Base-by-base conservation (phyloP, 1,140 invertebrate species). In the Ephestia elutella region DNA sequence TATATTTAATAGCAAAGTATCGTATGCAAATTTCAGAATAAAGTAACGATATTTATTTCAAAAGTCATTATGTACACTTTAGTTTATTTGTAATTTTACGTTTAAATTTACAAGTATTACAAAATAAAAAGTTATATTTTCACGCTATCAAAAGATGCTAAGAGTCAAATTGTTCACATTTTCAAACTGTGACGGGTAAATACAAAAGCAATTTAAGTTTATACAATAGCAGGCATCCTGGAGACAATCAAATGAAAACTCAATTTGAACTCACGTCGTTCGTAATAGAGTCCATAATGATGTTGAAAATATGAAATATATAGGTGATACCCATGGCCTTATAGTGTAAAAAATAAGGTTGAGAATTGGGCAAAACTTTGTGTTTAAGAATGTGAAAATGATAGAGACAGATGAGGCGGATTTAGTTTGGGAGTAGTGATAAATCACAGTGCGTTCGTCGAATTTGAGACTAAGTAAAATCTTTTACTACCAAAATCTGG, bases 311-410 rank as follows among this genome's bases (percentile, higher is more conserved):
- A 50, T 19, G 10, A 20, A 50, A n/a, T 50, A 50, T 2, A 17
- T 10, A 20, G 10, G 0, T 50, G 19, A 21, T 2, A 50, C 49
- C 20, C 49, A 21, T 50, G 10, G 21, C 19, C 50, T 53, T 53
- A 53, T 5, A 9, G 19, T n/a, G 50, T 53, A n/a, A 5, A 21
- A n/a, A 53, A 25, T 53, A 53, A 53, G 50, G 50, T 53, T 25
- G 1, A 5, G 28, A 25, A 32, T 54, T 9, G 28, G 7, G 15
- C 5, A 15, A 5, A 44, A 19, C 20, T 13, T 56, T 30, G 25
- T 25, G 38, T 57, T 28, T 32, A 49, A 28, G 21, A 57, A 57
- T 57, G 56, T n/a, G 48, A 25, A 57, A 49, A 49, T 57, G 44
- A 57, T 57, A 49, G 48, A 38, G 56, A 57, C 44, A 25, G 48